Conservation (phyloP, 2,888 invertebrate genomes). For the Euzophera pinguis region DNA sequence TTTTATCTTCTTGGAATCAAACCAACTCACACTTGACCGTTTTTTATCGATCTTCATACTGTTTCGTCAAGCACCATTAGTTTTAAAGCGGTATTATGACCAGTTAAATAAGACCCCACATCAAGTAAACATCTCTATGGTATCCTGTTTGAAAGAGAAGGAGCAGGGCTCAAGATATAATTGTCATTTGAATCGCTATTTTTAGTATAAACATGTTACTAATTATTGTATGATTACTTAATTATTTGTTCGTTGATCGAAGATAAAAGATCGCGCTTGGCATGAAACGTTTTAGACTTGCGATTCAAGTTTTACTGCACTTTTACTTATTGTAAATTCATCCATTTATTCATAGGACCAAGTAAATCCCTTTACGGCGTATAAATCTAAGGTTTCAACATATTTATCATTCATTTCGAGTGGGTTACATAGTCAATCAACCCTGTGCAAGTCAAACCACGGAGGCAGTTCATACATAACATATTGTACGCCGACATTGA, state of each 20-base stretch:
- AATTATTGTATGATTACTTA: slow-evolving; percentile 34
- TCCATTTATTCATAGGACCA: too few relatives aligned
- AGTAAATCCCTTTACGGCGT: too few relatives aligned
- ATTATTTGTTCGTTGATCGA: slow-evolving; percentile 16
- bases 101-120: slow-evolving; percentile 27
- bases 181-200: slow-evolving; percentile 32
- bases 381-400: too few relatives aligned
- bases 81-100: slow-evolving; percentile 34
- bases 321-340: too few relatives aligned
- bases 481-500: too few relatives aligned
- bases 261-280: not conserved
- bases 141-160: slow-evolving; percentile 17
- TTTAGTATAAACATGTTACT: slow-evolving; percentile 36
- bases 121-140: slow-evolving; percentile 9
- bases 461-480: too few relatives aligned
- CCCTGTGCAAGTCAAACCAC: too few relatives aligned
- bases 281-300: too few relatives aligned
- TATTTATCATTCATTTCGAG: too few relatives aligned
- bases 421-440: too few relatives aligned
- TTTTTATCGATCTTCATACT: slow-evolving; percentile 30
- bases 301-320: too few relatives aligned
- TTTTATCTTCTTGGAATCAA: not conserved
- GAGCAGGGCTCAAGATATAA: slow-evolving; percentile 23
- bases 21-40: not conserved
- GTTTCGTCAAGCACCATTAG: slow-evolving; percentile 46